Evolutionary conservation across 2,797 vertebrate genomes (phyloP).

Genomic region (Macroramphosus scolopax): DNA sequence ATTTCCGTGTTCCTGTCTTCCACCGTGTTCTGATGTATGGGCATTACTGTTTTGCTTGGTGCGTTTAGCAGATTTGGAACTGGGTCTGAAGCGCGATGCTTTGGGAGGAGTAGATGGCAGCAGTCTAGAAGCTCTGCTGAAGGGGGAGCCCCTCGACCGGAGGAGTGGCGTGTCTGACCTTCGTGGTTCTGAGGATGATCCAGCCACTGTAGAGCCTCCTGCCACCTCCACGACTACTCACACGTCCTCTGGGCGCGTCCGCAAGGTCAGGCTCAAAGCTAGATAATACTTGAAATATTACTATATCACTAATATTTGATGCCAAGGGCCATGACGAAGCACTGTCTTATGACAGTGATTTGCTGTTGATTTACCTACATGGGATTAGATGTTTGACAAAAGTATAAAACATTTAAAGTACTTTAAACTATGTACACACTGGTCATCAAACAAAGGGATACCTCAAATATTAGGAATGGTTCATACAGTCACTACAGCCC

Average conservation of each 20-base stretch:
- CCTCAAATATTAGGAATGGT: too few relatives aligned
- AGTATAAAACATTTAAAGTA: too few relatives aligned
- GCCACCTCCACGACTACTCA: slow-evolving; percentile 73
- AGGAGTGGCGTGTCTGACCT: slow-evolving; percentile 79
- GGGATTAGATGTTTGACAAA: too few relatives aligned
- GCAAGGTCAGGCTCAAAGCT: slow-evolving; percentile 81
- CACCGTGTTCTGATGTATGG: neutral
- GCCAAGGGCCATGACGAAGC: too few relatives aligned
- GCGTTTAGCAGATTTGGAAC: slow-evolving; percentile 73
- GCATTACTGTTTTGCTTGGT: slow-evolving; percentile 3
- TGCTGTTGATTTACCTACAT: too few relatives aligned
- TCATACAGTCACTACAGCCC: neutral
- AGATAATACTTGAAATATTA: too few relatives aligned
- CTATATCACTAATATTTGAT: too few relatives aligned
- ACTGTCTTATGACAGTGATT: neutral
- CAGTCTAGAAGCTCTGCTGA: slow-evolving; percentile 90
- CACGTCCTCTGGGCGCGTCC: slow-evolving; percentile 77
- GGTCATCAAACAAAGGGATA: too few relatives aligned
- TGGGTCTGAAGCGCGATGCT: slow-evolving; percentile 88
- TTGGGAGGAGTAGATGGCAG: slow-evolving; percentile 88
- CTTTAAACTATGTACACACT: too few relatives aligned
- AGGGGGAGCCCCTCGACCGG: slow-evolving; percentile 89
- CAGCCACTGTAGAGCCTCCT: slow-evolving; percentile 84
- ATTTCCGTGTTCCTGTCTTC: neutral
- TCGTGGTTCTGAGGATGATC: slow-evolving; percentile 81